Evolutionary conservation across 2,888 invertebrate genomes (phyloP), one percentile per base, ranked within the genome.

Genomic region (Phoenoteleia sp.): DNA sequence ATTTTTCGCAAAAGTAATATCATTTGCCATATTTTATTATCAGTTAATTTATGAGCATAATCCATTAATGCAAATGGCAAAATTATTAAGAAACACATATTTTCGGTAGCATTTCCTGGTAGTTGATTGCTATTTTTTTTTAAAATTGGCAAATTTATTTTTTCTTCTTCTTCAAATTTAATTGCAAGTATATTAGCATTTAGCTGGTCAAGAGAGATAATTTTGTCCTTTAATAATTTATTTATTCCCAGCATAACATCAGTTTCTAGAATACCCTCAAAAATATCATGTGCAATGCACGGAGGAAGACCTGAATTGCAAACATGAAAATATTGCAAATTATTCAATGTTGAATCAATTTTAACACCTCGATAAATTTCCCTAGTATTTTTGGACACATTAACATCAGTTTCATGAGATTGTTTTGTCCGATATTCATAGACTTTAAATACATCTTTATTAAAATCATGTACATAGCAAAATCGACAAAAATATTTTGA

Each of bases 261-360:
- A 72, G 71, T 85, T 49, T 66, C 81, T 13, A 87, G 33, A 33
- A 88, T 64, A 3, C 87, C 87, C 77, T 88, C 86, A 52, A 84
- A 86, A 13, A 89, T n/a, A 80, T 89, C 89, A 79, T 89, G 89
- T 2, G n/a, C n/a, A n/a, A n/a, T n/a, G n/a, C n/a, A n/a, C n/a
- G n/a, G n/a, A n/a, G n/a, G n/a, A n/a, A n/a, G 58, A 21, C 81
- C 88, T 47, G 88, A 84, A 76, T 85, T 83, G 36, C 85, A 87
- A 1, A 89, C 83, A 58, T 88, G 87, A 84, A 60, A 89, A 81
- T 85, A 72, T 29, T 76, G 60, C 29, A 87, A 72, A 45, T 71
- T 36, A 79, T 89, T 88, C 64, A 89, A 75, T 47, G 77, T 19
- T n/a, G 88, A 89, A 71, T 85, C 56, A 13, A 15, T 25, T 58